Conservation (phyloP, 2,888 invertebrate species). For the Pristionchus maxplancki region DNA sequence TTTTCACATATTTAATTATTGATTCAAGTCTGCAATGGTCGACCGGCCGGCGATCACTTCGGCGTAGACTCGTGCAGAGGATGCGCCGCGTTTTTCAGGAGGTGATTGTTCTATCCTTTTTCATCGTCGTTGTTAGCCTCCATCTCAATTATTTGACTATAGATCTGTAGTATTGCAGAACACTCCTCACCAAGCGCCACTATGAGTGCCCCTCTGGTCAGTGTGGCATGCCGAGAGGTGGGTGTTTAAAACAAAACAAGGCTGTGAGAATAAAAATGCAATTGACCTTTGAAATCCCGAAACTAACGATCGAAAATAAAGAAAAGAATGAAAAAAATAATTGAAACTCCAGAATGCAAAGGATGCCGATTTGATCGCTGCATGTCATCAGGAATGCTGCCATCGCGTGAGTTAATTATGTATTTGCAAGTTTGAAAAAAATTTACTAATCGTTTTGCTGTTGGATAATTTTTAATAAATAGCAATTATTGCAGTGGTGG, state of each 20-base stretch:
- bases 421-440: too few relatives aligned
- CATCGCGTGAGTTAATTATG: neutral
- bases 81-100: constrained; percentile 42
- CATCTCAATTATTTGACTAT: too few relatives aligned
- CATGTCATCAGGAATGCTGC: constrained; percentile 14
- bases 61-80: constrained; percentile 47
- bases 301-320: too few relatives aligned
- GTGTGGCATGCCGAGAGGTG: neutral
- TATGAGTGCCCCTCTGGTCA: neutral
- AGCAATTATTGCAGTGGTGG: too few relatives aligned
- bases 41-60: constrained; percentile 23
- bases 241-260: too few relatives aligned
- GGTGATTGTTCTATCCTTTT: neutral
- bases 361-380: constrained; percentile 12
- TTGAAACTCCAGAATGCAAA: constrained; percentile 12
- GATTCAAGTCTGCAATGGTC: constrained; percentile 3
- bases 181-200: neutral
- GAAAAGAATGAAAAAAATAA: too few relatives aligned
- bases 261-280: too few relatives aligned
- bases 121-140: too few relatives aligned
- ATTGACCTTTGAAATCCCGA: too few relatives aligned
- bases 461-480: too few relatives aligned
- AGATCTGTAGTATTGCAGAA: neutral
- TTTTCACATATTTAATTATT: too few relatives aligned
- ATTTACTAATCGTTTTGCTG: too few relatives aligned